A percentile compares a stretch with the other conserved stretches of the same genome.
Evolutionary conservation across 1,140 invertebrate species (phyloP).

Genomic region (Arctopsyche grandis): DNA sequence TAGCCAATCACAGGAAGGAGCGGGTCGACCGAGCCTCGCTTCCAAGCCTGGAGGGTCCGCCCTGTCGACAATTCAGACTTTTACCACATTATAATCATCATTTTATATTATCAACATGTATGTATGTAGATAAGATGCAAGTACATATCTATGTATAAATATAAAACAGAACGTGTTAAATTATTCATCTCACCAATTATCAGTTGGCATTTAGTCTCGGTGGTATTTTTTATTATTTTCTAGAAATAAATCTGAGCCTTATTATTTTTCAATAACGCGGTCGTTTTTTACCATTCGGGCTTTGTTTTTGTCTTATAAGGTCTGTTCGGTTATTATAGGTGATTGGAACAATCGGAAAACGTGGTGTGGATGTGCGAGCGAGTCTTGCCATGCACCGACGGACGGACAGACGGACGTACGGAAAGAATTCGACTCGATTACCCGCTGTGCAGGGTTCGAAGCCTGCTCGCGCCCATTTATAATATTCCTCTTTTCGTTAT

Average conservation of each 20-base stretch:
- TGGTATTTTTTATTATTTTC: too few species aligned
- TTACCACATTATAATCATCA: too few species aligned
- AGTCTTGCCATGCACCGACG: neutral
- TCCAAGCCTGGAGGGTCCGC: too few species aligned
- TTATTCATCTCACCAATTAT: too few species aligned
- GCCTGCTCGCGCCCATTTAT: conserved; percentile 37
- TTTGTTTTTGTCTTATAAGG: neutral
- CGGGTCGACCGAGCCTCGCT: too few species aligned
- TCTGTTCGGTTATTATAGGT: neutral
- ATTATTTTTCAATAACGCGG: neutral
- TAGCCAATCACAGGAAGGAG: too few species aligned
- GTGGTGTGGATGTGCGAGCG: neutral
- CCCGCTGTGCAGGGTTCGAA: conserved; percentile 38
- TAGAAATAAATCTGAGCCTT: conserved; percentile 10
- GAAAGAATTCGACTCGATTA: conserved; percentile 35
- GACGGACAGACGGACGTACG: neutral
- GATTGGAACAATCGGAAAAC: conserved; percentile 22
- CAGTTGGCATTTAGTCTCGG: too few species aligned
- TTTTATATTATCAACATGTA: too few species aligned
- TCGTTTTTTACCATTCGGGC: neutral
- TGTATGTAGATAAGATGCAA: too few species aligned
- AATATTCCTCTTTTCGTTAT: conserved; percentile 34
- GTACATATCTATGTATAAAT: too few species aligned
- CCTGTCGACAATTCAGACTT: too few species aligned
- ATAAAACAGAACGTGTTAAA: too few species aligned